A percentile compares a stretch with the other conserved stretches of the same genome.
Evolutionary conservation across 92 coral and sea anemone species (phyloP).

Genomic region (Palythoa caribaeorum): DNA sequence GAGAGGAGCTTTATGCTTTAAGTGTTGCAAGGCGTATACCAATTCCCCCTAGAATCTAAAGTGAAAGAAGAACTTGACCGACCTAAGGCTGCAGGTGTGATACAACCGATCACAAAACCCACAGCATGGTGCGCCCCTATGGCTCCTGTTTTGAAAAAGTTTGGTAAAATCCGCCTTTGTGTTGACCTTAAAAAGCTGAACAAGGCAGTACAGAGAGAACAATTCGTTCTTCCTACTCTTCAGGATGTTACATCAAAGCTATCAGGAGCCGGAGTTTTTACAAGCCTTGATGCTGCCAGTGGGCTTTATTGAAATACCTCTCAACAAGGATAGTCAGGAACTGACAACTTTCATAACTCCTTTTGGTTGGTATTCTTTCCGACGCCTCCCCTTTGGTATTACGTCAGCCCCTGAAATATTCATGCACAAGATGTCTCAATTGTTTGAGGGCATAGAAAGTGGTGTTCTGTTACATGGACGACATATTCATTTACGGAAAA

Average conservation of each 20-base stretch:
- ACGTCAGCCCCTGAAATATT: neutral
- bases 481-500: neutral
- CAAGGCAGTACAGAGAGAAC: neutral
- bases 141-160: neutral
- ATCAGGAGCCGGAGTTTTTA: neutral
- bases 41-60: constrained; percentile 1
- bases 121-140: neutral
- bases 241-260: neutral
- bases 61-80: constrained; percentile 10
- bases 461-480: neutral
- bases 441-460: neutral
- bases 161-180: neutral
- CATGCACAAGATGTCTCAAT: neutral
- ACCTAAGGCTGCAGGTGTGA: neutral
- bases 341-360: neutral
- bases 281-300: neutral
- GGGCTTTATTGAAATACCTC: neutral
- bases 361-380: neutral
- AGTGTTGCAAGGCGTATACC: neutral
- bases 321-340: neutral
- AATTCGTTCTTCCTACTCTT: neutral
- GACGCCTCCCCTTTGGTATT: neutral
- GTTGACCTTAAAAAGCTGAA: neutral
- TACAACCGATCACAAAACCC: neutral
- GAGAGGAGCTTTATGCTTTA: neutral